Evolutionary conservation across 2,888 invertebrate genomes (phyloP), one percentile per base, ranked within the genome.

Genomic region (Pteria penguin): DNA sequence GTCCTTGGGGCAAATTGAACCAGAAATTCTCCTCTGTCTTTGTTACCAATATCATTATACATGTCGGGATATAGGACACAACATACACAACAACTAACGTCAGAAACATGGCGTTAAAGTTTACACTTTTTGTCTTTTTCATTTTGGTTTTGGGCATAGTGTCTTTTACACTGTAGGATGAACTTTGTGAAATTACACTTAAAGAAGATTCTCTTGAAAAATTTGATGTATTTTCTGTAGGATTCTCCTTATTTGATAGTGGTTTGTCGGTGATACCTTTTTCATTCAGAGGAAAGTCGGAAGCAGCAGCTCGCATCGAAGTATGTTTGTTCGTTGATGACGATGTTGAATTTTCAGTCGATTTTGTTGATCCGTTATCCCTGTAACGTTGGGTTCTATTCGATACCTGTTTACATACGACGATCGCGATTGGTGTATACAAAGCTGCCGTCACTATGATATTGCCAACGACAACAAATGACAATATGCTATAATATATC

Each of bases 91-190:
- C 33, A n/a, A 36, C 63, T 3, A 63, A 33, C 22, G 33, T 4
- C 11, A 63, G n/a, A 24, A 63, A 63, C 63, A 63, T 63, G 1
- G 45, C 45, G 18, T 45, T 45, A 45, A 45, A 45, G 45, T 45
- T 45, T 14, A 45, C 45, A 45, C 45, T 18, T 14, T 18, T 8
- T 45, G 45, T 14, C 45, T 45, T 45, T 18, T 45, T 45, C 18
- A 18, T 45, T 18, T 45, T 45, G 18, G 8, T 45, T 18, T 45
- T 45, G 45, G 8, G 8, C 18, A 18, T 14, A 14, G 45, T 45
- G 45, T 45, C 45, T 14, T 8, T 14, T 14, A 18, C 18, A 45
- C 45, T 45, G 8, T 8, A 14, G 8, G 8, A 8, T 14, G 45
- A 45, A 14, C 18, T 18, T 8, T 45, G 8, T 18, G 45, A 45